Evolutionary conservation across 2,888 invertebrate genomes (phyloP).

Genomic region (Drosophila emarginata): DNA sequence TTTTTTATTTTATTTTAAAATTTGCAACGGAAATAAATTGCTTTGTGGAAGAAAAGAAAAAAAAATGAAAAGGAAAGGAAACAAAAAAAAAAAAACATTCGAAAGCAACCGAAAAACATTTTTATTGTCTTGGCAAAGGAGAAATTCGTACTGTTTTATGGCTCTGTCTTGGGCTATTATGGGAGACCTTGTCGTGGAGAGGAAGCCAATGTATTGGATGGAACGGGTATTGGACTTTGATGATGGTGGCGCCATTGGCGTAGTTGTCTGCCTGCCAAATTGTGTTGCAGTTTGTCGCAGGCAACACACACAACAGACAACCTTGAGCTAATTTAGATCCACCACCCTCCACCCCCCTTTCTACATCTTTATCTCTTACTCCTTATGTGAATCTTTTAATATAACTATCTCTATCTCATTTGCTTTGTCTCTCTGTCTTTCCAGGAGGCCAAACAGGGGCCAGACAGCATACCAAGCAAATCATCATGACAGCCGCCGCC

Average conservation of each 20-base stretch:
- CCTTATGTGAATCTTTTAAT: neutral
- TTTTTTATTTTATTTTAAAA: slow-evolving; percentile 16
- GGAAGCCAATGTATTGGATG: slow-evolving; percentile 32
- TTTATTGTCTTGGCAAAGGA: slow-evolving; percentile 47
- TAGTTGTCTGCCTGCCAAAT: slow-evolving; percentile 60
- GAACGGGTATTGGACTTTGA: slow-evolving; percentile 38
- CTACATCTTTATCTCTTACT: slow-evolving; percentile 1
- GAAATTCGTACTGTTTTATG: slow-evolving; percentile 70
- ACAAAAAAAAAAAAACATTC: neutral
- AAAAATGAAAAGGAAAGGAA: slow-evolving; percentile 24
- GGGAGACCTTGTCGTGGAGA: slow-evolving; percentile 2
- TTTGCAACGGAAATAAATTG: slow-evolving; percentile 67
- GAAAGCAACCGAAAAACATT: slow-evolving; percentile 1
- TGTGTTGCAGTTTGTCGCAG: slow-evolving; percentile 69
- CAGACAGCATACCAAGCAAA: slow-evolving; percentile 70
- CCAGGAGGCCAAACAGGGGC: slow-evolving; percentile 63
- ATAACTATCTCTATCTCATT: too few relatives aligned
- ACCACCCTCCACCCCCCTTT: neutral
- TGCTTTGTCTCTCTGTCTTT: slow-evolving; percentile 33
- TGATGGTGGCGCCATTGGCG: slow-evolving; percentile 57
- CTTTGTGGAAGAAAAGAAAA: slow-evolving; percentile 47
- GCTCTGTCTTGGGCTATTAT: slow-evolving; percentile 70
- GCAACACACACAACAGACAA: slow-evolving; percentile 56
- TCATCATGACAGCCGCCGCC: slow-evolving; percentile 67
- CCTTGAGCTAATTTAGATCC: slow-evolving; percentile 75